Percentiles rank a stretch among this genome's conserved stretches.
These are phyloP conservation scores for Sorex maritimensis DNA, from an alignment of 2,797 vertebrate species.

Conservation along the genomic window DNA sequence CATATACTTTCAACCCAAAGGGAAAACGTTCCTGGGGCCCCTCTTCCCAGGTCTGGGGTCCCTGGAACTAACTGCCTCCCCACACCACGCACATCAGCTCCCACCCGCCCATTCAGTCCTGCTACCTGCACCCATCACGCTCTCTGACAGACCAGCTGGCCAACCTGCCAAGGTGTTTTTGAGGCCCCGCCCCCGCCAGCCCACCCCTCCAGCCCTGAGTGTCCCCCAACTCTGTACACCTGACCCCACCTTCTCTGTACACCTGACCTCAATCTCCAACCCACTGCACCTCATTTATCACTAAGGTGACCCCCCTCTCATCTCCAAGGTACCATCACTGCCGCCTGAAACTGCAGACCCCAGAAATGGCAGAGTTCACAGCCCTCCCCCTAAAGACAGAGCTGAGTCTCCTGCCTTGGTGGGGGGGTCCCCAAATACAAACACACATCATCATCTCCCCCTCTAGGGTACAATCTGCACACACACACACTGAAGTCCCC, in stretches of 20 bases:
- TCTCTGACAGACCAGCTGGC: too few relatives aligned
- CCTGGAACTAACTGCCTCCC: not conserved
- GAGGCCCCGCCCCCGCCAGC: too few relatives aligned
- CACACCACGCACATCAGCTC: not conserved
- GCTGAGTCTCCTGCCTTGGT: not conserved
- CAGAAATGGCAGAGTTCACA: not conserved
- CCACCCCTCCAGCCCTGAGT: too few relatives aligned
- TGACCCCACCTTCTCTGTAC: too few relatives aligned
- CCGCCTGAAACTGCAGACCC: not conserved
- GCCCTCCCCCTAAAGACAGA: too few relatives aligned
- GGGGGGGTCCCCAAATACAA: not conserved
- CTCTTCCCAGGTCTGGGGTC: not conserved
- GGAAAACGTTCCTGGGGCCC: not conserved
- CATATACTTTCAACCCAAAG: too few relatives aligned
- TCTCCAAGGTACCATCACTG: not conserved
- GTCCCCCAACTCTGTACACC: too few relatives aligned
- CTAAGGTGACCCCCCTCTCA: not conserved
- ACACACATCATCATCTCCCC: not conserved
- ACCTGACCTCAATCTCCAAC: not conserved
- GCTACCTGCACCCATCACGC: slow-evolving; percentile 47
- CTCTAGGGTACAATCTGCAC: not conserved
- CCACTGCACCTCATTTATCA: not conserved
- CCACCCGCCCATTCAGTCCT: not conserved
- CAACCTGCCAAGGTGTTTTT: too few relatives aligned
- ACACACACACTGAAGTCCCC: too few relatives aligned